phyloP scores from a whole-genome alignment of 2,797 vertebrate genomes.

The Sebastes hubbsi region DNA sequence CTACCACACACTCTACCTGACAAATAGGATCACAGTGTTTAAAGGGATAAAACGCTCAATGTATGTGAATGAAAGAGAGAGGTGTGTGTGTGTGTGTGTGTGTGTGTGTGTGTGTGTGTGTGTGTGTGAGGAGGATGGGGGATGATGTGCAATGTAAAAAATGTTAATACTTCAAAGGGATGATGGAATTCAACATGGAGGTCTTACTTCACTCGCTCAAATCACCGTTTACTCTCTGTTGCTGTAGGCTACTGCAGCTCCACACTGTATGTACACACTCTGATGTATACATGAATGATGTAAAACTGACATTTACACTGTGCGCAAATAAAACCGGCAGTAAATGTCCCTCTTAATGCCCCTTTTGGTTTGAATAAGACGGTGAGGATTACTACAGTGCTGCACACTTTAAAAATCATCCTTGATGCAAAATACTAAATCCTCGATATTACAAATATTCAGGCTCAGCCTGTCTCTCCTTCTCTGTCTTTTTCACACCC shows the following conservation, averaged over 20 bases:
- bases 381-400: neutral
- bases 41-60: slow-evolving; percentile 76
- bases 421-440: slow-evolving; percentile 25
- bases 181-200: slow-evolving; percentile 67
- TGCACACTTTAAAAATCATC: slow-evolving; percentile 17
- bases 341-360: slow-evolving; percentile 37
- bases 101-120: slow-evolving; percentile 20
- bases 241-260: slow-evolving; percentile 55
- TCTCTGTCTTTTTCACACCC: neutral
- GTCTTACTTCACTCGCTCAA: slow-evolving; percentile 50
- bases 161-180: slow-evolving; percentile 73
- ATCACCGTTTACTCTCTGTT: slow-evolving; percentile 48
- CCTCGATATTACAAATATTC: slow-evolving; percentile 19
- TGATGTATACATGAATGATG: slow-evolving; percentile 31
- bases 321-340: slow-evolving; percentile 46
- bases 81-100: slow-evolving; percentile 11
- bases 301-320: slow-evolving; percentile 52
- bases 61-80: slow-evolving; percentile 68
- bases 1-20: slow-evolving; percentile 80
- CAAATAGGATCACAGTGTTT: slow-evolving; percentile 83
- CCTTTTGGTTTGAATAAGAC: slow-evolving; percentile 16
- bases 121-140: slow-evolving; percentile 15
- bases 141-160: slow-evolving; percentile 50
- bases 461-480: neutral
- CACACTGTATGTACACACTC: slow-evolving; percentile 29